A percentile compares a stretch with the other conserved stretches of the same genome.
Conservation (phyloP, 2,888 invertebrate species). For the Petrophora chlorosata region DNA sequence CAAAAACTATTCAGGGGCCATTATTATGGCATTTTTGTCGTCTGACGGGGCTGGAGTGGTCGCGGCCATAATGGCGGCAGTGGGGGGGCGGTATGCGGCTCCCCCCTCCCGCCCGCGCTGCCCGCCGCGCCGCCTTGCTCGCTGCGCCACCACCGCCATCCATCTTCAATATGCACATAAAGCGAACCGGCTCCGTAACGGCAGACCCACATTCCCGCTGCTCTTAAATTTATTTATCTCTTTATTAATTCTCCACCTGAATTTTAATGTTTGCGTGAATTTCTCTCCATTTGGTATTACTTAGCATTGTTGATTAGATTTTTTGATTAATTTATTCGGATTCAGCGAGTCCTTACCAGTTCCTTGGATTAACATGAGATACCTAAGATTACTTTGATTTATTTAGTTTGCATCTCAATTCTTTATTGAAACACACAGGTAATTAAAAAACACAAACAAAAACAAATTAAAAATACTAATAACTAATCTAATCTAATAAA, state of each 20-base stretch:
- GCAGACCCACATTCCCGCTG: conserved; percentile 80
- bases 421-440: too few relatives aligned
- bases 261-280: conserved; percentile 71
- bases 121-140: conserved; percentile 42
- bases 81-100: conserved; percentile 53
- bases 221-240: conserved; percentile 83
- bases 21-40: conserved; percentile 85
- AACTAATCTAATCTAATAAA: too few relatives aligned
- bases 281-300: conserved; percentile 34
- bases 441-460: too few relatives aligned
- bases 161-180: conserved; percentile 83
- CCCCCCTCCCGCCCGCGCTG: conserved; percentile 36
- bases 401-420: too few relatives aligned
- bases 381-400: too few relatives aligned
- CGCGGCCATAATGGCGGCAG: conserved; percentile 75
- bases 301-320: conserved; percentile 27
- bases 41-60: conserved; percentile 79
- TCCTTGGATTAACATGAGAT: too few relatives aligned
- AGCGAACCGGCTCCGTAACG: conserved; percentile 80
- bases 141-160: conserved; percentile 69
- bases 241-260: conserved; percentile 81
- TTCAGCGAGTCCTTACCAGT: too few relatives aligned
- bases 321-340: conserved; percentile 18
- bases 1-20: conserved; percentile 82
- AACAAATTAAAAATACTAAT: too few relatives aligned